Evolutionary conservation across 2,888 invertebrate species (phyloP), one percentile per base, ranked within the genome.

Genomic region (Apodemia zela): DNA sequence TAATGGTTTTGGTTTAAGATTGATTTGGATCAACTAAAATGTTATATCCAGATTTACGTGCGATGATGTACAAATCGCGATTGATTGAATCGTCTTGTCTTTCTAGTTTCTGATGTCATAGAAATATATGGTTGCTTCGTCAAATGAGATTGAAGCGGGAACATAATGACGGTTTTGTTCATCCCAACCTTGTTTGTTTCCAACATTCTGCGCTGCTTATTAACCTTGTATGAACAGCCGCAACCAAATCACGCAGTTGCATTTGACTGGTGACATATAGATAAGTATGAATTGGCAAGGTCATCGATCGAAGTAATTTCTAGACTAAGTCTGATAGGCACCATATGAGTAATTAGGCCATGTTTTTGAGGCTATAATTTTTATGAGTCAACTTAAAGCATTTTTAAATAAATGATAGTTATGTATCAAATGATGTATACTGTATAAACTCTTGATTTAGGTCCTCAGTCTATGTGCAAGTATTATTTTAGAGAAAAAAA

Each of bases 351-450:
- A 54, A 25, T 21, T 29, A 54, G 51, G 54, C 54, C 54, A 54
- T 54, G 54, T 29, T 54, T 25, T 54, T 25, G 54, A 54, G 54
- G 54, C 54, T 54, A 54, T 54, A 25, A 25, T 54, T 29, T 54
- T 21, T 25, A 54, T 54, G 18, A 25, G 15, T 29, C 8, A 54
- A 25, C 29, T 54, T 54, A 54, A 54, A 54, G 25, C 54, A 25
- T 54, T 54, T 7, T 21, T 10, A 54, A 25, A 29, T 54, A 29
- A 54, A 54, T 54, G n/a, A 5, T 45, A 7, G n/a, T 45, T 17
- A 29, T 25, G 57, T 29, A 57, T 57, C 42, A 25, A n/a, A 29
- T 25, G n/a, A 57, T 57, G 47, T 47, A 29, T 57, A 29, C 15
- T 29, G 25, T 25, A 57, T 42, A 13, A 13, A 21, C 33, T 10